A percentile compares a stretch with the other conserved stretches of the same genome.
Evolutionary conservation across 2,113 vertebrate species (phyloP).

Genomic region (Actinemys pallida): DNA sequence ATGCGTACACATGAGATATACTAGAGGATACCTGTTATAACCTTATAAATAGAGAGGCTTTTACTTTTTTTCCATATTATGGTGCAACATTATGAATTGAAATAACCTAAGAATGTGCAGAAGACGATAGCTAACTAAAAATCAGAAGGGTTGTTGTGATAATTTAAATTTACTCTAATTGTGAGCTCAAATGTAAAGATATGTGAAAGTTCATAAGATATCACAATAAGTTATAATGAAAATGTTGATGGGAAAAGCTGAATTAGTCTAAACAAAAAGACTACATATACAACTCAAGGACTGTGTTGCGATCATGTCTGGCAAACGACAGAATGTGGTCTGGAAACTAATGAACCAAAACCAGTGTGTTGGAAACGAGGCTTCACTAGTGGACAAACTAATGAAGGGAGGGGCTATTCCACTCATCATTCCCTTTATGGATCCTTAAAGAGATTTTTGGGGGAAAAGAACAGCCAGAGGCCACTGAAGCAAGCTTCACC

Average conservation of each 20-base stretch:
- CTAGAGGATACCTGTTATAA: conserved; percentile 58
- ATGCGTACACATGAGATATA: conserved; percentile 50
- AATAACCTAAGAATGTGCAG: conserved; percentile 36
- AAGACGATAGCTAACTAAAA: conserved; percentile 22
- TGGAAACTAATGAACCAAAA: background rate
- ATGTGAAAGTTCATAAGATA: background rate
- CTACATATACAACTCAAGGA: background rate
- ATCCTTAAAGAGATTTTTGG: background rate
- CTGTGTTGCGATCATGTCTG: background rate
- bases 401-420: background rate
- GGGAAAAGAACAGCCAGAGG: background rate
- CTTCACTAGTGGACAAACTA: background rate
- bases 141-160: background rate
- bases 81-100: conserved; percentile 28
- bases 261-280: background rate
- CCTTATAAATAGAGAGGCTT: conserved; percentile 66
- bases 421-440: background rate
- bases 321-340: background rate
- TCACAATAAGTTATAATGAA: background rate
- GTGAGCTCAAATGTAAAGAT: background rate
- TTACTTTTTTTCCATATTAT: conserved; percentile 59
- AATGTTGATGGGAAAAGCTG: background rate
- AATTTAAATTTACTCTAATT: background rate
- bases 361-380: background rate
- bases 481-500: background rate